Conservation (phyloP, 2,888 invertebrate species). For the Petrolisthes cinctipes region DNA sequence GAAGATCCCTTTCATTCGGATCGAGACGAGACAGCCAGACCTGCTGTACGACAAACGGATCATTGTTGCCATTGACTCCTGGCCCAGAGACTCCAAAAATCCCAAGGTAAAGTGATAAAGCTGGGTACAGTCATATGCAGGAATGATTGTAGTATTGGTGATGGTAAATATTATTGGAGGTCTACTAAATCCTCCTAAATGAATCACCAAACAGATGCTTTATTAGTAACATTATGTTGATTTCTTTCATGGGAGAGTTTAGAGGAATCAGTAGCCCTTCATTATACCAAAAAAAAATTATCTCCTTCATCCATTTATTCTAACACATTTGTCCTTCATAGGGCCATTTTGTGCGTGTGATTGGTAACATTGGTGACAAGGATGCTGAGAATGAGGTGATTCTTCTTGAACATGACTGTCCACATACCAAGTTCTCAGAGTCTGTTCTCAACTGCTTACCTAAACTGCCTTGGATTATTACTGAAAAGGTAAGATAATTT, state of each 20-base stretch:
- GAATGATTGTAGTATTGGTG: no score
- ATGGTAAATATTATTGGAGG: no score
- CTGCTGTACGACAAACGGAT: constrained; percentile 85
- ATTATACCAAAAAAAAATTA: neutral
- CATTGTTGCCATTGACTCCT: constrained; percentile 94
- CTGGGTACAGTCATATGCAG: no score
- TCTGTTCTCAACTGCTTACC: constrained; percentile 93
- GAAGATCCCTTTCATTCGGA: constrained; percentile 92
- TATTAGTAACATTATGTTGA: no score
- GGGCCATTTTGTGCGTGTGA: constrained; percentile 94
- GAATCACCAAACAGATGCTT: no score
- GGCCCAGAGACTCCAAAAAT: constrained; percentile 89
- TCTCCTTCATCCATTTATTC: no score
- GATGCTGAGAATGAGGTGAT: constrained; percentile 94
- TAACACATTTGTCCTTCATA: constrained; percentile 67
- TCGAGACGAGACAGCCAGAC: constrained; percentile 93
- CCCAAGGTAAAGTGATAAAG: constrained; percentile 65
- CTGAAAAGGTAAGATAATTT: constrained; percentile 77
- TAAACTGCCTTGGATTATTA: constrained; percentile 88
- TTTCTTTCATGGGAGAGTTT: no score
- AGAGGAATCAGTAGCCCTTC: no score
- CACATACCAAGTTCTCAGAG: constrained; percentile 94
- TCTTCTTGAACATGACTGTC: constrained; percentile 74
- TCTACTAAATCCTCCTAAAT: no score
- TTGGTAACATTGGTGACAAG: constrained; percentile 93